Evolutionary conservation across 2,888 invertebrate genomes (phyloP).

Genomic region (Eumerus sabulonum): DNA sequence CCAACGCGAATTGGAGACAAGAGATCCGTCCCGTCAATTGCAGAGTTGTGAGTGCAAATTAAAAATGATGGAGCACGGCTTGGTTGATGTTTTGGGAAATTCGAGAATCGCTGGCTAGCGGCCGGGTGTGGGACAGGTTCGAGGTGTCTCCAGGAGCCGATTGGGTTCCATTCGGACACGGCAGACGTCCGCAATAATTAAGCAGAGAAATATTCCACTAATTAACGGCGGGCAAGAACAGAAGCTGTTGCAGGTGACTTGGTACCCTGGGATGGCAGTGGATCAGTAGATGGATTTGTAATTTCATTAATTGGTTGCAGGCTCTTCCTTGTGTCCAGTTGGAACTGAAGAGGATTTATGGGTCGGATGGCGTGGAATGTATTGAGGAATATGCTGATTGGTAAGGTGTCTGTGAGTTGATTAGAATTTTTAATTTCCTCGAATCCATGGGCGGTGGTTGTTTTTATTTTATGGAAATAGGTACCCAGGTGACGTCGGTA

Average conservation of each 20-base stretch:
- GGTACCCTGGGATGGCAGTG: background rate
- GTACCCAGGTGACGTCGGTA: conserved; percentile 12
- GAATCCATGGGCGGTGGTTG: conserved; percentile 8
- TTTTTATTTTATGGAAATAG: conserved; percentile 40
- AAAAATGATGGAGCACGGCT: too few relatives aligned
- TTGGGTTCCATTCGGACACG: conserved; percentile 40
- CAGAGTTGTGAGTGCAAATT: too few relatives aligned
- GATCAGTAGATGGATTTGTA: conserved; percentile 48
- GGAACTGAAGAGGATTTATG: conserved; percentile 26
- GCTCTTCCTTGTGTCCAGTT: background rate
- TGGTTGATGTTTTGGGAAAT: too few relatives aligned
- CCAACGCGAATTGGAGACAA: background rate
- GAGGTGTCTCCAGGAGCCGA: background rate
- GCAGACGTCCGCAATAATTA: conserved; percentile 49
- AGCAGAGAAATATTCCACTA: conserved; percentile 55
- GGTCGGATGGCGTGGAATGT: conserved; percentile 38
- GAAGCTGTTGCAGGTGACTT: background rate
- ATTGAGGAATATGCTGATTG: background rate
- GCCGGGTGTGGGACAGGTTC: too few relatives aligned
- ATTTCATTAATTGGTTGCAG: conserved; percentile 52
- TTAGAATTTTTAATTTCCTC: conserved; percentile 13
- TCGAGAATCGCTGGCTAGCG: too few relatives aligned
- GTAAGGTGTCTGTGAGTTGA: conserved; percentile 9
- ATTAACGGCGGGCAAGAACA: conserved; percentile 49
- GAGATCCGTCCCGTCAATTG: background rate